Evolutionary conservation across 1,140 invertebrate genomes (phyloP).

Genomic region (Drosophila bocqueti): DNA sequence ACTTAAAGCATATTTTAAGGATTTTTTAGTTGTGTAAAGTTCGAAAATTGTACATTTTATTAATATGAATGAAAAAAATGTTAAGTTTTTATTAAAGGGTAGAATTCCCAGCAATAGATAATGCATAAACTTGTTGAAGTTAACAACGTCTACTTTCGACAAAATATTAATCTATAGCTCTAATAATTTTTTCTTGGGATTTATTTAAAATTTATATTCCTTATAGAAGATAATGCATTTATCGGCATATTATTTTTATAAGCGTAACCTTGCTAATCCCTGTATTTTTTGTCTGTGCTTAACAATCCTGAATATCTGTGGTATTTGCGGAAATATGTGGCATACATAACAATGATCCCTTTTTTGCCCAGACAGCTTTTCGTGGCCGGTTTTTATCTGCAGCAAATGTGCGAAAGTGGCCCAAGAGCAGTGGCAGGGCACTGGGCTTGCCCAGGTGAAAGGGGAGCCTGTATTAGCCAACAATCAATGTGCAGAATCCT

Average conservation of each 20-base stretch:
- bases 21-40: not conserved
- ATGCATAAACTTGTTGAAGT: too few relatives aligned
- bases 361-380: slow-evolving; percentile 30
- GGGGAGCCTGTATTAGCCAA: slow-evolving; percentile 54
- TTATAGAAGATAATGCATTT: not conserved
- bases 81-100: too few relatives aligned
- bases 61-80: not conserved
- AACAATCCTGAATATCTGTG: slow-evolving; percentile 1
- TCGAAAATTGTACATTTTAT: not conserved
- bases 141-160: not conserved
- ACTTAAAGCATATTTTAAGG: not conserved
- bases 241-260: not conserved
- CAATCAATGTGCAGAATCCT: slow-evolving; percentile 62
- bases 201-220: too few relatives aligned
- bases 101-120: not conserved
- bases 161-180: too few relatives aligned
- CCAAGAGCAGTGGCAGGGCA: slow-evolving; percentile 3
- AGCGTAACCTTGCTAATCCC: not conserved
- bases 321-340: slow-evolving; percentile 27
- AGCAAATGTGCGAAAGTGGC: slow-evolving; percentile 27
- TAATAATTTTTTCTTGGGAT: not conserved
- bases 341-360: slow-evolving; percentile 51
- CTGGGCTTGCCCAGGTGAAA: slow-evolving; percentile 8
- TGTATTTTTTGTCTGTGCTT: slow-evolving; percentile 1
- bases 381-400: slow-evolving; percentile 34